Evolutionary conservation across 2,797 vertebrate genomes (phyloP).

Genomic region (Coracias cyanogaster): DNA sequence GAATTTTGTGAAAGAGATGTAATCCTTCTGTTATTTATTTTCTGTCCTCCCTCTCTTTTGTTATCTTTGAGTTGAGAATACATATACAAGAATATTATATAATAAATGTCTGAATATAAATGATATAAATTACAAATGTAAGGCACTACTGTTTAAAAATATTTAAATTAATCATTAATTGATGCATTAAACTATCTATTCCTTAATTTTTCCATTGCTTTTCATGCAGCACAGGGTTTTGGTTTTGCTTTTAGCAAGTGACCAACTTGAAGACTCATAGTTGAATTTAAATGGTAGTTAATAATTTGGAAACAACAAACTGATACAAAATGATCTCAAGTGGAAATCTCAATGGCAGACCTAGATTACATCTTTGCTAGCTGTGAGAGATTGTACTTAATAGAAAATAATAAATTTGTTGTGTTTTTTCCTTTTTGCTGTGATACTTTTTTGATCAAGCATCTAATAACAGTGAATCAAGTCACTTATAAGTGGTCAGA

Average conservation of each 20-base stretch:
- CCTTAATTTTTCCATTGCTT: neutral
- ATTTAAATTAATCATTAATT: neutral
- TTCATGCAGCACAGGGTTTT: neutral
- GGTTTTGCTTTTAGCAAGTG: neutral
- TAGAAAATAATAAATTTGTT: neutral
- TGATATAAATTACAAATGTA: neutral
- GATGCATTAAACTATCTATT: neutral
- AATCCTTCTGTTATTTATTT: neutral
- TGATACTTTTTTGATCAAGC: neutral
- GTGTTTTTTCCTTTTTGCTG: neutral
- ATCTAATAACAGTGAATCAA: neutral
- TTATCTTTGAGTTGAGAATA: neutral
- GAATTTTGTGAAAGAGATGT: neutral
- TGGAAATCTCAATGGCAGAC: neutral
- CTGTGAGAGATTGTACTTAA: neutral
- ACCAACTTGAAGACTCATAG: neutral
- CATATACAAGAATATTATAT: neutral
- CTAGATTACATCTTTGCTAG: neutral
- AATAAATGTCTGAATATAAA: neutral
- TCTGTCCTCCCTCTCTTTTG: neutral
- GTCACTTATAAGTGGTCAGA: neutral
- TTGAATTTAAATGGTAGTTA: neutral
- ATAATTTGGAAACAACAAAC: neutral
- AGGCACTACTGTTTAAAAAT: neutral
- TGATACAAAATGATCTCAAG: neutral